Percentiles rank a stretch among this genome's conserved stretches.
Conservation (phyloP, 1,140 invertebrate genomes). For the Sweltsa coloradensis region DNA sequence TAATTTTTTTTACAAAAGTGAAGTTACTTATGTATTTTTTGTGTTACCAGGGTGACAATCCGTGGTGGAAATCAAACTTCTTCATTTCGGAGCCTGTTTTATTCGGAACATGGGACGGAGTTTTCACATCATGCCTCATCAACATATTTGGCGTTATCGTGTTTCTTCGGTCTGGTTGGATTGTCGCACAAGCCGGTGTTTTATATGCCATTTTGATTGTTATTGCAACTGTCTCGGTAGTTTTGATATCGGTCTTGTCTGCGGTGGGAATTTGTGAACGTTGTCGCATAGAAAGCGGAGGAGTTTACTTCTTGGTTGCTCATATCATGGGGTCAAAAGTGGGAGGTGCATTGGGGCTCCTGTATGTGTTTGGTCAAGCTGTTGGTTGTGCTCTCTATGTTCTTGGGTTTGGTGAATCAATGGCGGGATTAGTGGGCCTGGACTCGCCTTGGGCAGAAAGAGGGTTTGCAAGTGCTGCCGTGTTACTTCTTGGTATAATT, state of each 20-base stretch:
- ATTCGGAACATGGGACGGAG: conserved; percentile 94
- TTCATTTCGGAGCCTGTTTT: conserved; percentile 86
- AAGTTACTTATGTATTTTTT: conserved; percentile 3
- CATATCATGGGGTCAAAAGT: conserved; percentile 87
- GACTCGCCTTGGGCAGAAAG: conserved; percentile 61
- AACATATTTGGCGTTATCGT: conserved; percentile 97
- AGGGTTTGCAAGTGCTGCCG: conserved; percentile 67
- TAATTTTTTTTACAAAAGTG: conserved; percentile 2
- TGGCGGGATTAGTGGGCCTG: conserved; percentile 69
- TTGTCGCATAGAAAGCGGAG: conserved; percentile 87
- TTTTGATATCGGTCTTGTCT: conserved; percentile 80
- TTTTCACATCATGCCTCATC: conserved; percentile 86
- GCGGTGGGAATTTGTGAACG: conserved; percentile 92
- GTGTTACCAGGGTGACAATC: conserved; percentile 51
- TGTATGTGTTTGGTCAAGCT: conserved; percentile 96
- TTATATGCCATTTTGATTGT: conserved; percentile 79
- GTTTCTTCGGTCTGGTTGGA: conserved; percentile 91
- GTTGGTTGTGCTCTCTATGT: conserved; percentile 92
- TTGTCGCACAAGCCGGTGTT: conserved; percentile 89
- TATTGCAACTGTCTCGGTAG: conserved; percentile 76
- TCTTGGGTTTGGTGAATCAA: conserved; percentile 89
- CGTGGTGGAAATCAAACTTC: conserved; percentile 89
- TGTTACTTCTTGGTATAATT: conserved; percentile 69
- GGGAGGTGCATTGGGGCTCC: conserved; percentile 78
- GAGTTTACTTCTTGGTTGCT: conserved; percentile 88